These are phyloP conservation scores for Cassiopea xamachana DNA, from an alignment of 30 jellyfish, hydroid and myxozoan genomes.

Conservation along the genomic window DNA sequence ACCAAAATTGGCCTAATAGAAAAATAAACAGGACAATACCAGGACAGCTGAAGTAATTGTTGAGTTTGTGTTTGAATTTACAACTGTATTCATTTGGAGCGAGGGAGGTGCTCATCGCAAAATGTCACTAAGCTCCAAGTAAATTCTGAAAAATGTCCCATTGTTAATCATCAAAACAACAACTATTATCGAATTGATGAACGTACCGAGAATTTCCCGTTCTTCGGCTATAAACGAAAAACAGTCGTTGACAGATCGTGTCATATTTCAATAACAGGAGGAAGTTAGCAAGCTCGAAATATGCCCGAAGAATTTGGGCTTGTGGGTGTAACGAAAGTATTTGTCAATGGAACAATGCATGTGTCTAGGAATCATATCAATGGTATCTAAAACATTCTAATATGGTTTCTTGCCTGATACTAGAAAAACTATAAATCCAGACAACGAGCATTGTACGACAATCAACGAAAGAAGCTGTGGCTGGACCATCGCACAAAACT, in stretches of 20 bases:
- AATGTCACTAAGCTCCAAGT: background rate
- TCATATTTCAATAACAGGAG: constrained; percentile 18
- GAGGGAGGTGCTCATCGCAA: background rate
- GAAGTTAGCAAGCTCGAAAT: background rate
- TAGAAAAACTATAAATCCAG: background rate
- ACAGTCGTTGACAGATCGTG: constrained; percentile 6
- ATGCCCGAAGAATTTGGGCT: background rate
- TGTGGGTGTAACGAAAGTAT: constrained; percentile 23
- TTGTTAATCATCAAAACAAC: background rate
- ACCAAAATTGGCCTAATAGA: no score
- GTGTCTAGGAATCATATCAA: background rate
- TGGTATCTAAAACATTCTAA: background rate
- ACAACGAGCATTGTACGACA: background rate
- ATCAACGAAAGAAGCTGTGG: constrained; percentile 13
- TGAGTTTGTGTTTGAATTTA: background rate
- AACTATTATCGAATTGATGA: background rate
- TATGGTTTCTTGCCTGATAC: background rate
- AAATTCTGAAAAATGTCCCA: background rate
- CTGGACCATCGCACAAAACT: constrained; percentile 30
- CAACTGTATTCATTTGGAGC: background rate
- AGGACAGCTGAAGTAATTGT: background rate
- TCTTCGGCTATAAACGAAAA: constrained; percentile 15
- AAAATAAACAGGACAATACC: no score
- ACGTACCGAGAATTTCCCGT: constrained; percentile 7
- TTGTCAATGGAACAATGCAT: constrained; percentile 16